Percentiles rank a stretch among this genome's conserved stretches.
Evolutionary conservation across 2,113 vertebrate species (phyloP).

Genomic region (Antennarius striatus): DNA sequence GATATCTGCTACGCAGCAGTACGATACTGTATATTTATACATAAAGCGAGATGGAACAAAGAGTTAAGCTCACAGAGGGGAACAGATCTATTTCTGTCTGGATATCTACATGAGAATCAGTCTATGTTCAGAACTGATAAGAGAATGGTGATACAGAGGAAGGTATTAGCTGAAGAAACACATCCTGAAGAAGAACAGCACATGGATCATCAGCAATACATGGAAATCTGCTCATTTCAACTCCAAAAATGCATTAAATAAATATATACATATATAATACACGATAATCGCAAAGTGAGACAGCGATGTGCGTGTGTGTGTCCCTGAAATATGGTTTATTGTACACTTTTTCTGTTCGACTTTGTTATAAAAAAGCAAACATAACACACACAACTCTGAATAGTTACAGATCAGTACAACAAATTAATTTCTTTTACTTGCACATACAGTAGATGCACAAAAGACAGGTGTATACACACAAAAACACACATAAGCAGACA

Average conservation of each 20-base stretch:
- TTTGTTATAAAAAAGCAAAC: background rate
- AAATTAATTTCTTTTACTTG: constrained; percentile 12
- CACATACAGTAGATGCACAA: constrained; percentile 9
- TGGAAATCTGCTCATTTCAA: background rate
- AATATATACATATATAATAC: background rate
- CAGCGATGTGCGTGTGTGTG: too few species aligned
- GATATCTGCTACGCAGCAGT: constrained; percentile 7
- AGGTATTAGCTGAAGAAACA: background rate
- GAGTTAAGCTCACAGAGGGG: constrained; percentile 8
- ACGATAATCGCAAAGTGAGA: too few species aligned
- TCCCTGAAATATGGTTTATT: too few species aligned
- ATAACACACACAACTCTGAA: background rate
- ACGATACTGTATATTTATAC: background rate
- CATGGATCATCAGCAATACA: background rate
- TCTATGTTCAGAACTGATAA: background rate
- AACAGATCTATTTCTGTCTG: background rate
- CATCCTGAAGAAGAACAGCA: background rate
- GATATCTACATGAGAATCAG: constrained; percentile 12
- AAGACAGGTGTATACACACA: constrained; percentile 24
- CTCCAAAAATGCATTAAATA: background rate
- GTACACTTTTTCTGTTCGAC: background rate
- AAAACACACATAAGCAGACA: constrained; percentile 22
- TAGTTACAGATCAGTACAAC: constrained; percentile 1
- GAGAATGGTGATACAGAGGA: constrained; percentile 1
- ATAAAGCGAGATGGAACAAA: constrained; percentile 11